phyloP scores from a whole-genome alignment of 2,797 vertebrate species.

The Sebastes aleutianus region DNA sequence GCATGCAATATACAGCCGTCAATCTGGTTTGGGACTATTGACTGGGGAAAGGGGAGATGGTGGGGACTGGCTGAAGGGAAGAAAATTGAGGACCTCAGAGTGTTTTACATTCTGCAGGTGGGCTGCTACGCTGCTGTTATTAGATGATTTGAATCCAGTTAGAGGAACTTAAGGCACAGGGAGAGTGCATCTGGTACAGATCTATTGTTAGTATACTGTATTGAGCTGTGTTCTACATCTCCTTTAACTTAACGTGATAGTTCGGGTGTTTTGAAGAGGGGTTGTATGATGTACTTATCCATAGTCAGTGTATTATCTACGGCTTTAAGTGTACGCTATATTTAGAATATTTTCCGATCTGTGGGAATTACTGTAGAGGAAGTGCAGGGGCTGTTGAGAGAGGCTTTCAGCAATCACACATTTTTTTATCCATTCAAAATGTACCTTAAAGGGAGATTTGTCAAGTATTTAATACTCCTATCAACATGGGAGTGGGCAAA shows the following conservation, averaged over 20 bases:
- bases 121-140: background rate
- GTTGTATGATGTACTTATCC: too few relatives aligned
- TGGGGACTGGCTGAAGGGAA: slow-evolving; percentile 21
- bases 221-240: background rate
- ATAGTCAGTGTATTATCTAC: too few relatives aligned
- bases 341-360: too few relatives aligned
- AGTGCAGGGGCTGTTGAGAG: too few relatives aligned
- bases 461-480: too few relatives aligned
- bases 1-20: slow-evolving; percentile 61
- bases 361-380: too few relatives aligned
- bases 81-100: background rate
- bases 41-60: slow-evolving; percentile 12
- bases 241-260: background rate
- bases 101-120: background rate
- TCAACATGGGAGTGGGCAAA: too few relatives aligned
- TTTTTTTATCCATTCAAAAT: too few relatives aligned
- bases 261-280: background rate
- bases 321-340: too few relatives aligned
- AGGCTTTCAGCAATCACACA: too few relatives aligned
- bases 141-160: background rate
- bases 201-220: background rate
- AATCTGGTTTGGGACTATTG: slow-evolving; percentile 63
- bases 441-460: too few relatives aligned
- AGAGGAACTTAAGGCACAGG: background rate
- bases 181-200: background rate